phyloP scores from a whole-genome alignment of 1,140 invertebrate species.

The Choristoneura fumiferana region DNA sequence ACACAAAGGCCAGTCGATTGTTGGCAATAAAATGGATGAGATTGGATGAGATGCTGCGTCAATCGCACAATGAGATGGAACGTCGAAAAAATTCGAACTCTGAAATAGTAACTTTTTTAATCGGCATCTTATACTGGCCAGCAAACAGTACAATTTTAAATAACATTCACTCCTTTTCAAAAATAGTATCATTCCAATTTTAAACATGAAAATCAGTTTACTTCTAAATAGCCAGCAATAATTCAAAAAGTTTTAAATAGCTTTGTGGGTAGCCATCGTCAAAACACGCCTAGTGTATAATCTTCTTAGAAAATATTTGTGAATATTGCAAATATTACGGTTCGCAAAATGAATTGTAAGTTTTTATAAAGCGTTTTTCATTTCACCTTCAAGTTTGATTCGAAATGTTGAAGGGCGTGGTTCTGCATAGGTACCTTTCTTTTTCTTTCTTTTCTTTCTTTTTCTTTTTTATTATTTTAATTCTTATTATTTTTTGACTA shows the following conservation, averaged over 20 bases:
- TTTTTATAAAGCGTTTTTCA: background rate
- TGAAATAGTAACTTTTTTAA: constrained; percentile 1
- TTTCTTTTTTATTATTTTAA: too few species aligned
- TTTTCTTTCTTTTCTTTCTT: too few species aligned
- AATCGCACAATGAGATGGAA: constrained; percentile 40
- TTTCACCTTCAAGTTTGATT: background rate
- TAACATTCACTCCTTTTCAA: constrained; percentile 4
- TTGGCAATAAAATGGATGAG: constrained; percentile 48
- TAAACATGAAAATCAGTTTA: background rate
- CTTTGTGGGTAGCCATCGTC: constrained; percentile 33
- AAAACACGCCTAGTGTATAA: constrained; percentile 29
- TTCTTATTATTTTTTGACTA: too few species aligned
- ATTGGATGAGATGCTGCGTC: constrained; percentile 42
- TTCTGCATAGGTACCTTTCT: too few species aligned
- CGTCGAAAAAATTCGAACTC: constrained; percentile 28
- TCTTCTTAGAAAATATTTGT: constrained; percentile 23
- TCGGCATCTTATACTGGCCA: background rate
- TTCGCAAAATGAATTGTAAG: constrained; percentile 16
- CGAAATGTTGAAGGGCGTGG: too few species aligned
- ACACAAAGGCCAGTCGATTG: constrained; percentile 46
- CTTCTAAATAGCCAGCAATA: constrained; percentile 11
- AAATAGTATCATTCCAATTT: background rate
- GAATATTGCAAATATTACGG: constrained; percentile 6
- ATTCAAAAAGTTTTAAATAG: constrained; percentile 23
- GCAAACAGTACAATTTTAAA: background rate